Percentiles rank a stretch among this genome's conserved stretches.
Evolutionary conservation across 1,140 invertebrate species (phyloP).

Genomic region (Homalodisca vitripennis): DNA sequence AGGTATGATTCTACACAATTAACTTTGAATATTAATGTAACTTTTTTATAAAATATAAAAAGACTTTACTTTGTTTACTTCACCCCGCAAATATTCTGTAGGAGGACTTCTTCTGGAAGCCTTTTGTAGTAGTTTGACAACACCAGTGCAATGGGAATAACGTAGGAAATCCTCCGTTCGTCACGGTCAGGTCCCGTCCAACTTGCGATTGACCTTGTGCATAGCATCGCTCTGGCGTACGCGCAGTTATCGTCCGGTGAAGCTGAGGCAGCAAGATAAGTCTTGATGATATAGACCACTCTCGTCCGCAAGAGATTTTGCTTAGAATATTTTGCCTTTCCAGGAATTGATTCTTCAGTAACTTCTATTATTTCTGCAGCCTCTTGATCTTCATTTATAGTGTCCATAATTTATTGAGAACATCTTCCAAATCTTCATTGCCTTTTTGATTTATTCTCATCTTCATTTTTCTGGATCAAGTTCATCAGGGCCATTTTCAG

Average conservation of each 20-base stretch:
- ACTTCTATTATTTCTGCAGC: conserved; percentile 35
- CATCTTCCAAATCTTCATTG: conserved; percentile 42
- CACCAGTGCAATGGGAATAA: conserved; percentile 88
- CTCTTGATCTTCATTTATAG: conserved; percentile 41
- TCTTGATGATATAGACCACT: conserved; percentile 66
- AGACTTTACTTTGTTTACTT: too few relatives aligned
- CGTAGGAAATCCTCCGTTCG: conserved; percentile 88
- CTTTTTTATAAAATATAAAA: too few relatives aligned
- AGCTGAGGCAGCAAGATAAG: conserved; percentile 62
- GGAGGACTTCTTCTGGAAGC: conserved; percentile 72
- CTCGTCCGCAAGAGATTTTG: conserved; percentile 68
- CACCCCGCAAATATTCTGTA: conserved; percentile 79
- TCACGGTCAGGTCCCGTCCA: conserved; percentile 54
- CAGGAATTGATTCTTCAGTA: conserved; percentile 43
- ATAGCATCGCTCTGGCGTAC: conserved; percentile 67
- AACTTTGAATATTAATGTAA: too few relatives aligned
- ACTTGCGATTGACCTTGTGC: conserved; percentile 56
- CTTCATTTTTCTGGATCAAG: conserved; percentile 41
- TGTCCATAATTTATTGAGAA: conserved; percentile 40
- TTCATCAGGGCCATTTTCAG: conserved; percentile 41
- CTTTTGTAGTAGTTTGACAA: conserved; percentile 90
- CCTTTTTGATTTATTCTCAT: too few relatives aligned
- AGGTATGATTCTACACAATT: too few relatives aligned
- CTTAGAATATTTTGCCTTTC: conserved; percentile 60
- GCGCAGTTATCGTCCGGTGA: conserved; percentile 65